Evolutionary conservation across 1,140 invertebrate genomes (phyloP), one percentile per base, ranked within the genome.

Genomic region (Palaemon carinicauda): DNA sequence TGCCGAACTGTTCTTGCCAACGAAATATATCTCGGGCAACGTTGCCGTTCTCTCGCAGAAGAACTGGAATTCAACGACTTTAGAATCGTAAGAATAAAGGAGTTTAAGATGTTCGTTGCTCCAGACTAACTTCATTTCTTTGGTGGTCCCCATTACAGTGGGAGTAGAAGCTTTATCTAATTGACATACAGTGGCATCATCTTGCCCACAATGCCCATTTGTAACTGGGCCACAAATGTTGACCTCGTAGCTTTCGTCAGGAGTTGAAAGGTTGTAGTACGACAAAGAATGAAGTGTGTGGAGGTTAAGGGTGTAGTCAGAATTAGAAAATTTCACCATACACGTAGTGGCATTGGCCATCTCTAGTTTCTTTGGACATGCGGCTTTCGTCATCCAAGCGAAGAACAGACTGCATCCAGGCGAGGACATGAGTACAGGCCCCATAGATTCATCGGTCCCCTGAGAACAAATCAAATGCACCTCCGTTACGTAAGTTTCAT

Each of bases 201-300:
- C 52, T 12, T 21, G 10, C 53, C 50, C 51, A 56, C 82, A 83
- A 15, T 53, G 53, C 3, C 82, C 82, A 77, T 60, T 75, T 0
- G 74, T 19, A 53, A 83, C 82, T 41, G 82, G 73, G 53, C 82
- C 82, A 56, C 82, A 83, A 24, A 83, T 41, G 5, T 83, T 83
- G 19, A 83, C n/a, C 73, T 83, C 82, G 19, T 83, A 83, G 10
- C 27, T 56, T 4, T 71, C n/a, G 19, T 77, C 9, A 9, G 52
- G 9, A 27, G 27, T 12, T 1, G 71, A 74, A 7, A 71, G 51
- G 19, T 69, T 60, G 53, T 77, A 83, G 19, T 33, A 83, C 12
- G 12, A 75, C 33, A 19, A 21, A 3, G 71, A n/a, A n/a, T 75
- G 82, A 33, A 83, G 27, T 1, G 24, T 51, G n/a, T 83, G 82